A percentile compares a stretch with the other conserved stretches of the same genome.
Evolutionary conservation across 2,888 invertebrate genomes (phyloP).

Genomic region (Tineola bisselliella): DNA sequence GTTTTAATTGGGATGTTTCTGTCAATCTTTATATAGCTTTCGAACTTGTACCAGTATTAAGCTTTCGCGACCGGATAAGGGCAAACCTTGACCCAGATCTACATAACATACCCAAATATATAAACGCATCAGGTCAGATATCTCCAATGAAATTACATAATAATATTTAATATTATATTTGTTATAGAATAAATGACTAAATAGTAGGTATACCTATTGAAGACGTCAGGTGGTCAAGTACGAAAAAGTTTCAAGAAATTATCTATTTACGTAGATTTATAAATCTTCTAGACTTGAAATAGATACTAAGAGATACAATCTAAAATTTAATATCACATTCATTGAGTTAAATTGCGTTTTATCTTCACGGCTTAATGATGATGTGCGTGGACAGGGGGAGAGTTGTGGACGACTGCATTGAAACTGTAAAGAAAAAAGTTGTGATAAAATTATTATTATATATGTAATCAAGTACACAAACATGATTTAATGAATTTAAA

Average conservation of each 20-base stretch:
- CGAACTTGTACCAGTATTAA: background rate
- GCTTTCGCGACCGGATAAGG: background rate
- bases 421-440: slow-evolving; percentile 38
- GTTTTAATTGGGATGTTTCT: background rate
- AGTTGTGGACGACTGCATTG: slow-evolving; percentile 62
- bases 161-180: background rate
- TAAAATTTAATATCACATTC: slow-evolving; percentile 5
- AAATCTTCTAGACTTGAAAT: background rate
- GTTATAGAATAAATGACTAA: background rate
- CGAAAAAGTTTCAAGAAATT: background rate
- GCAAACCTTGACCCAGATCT: background rate
- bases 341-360: slow-evolving; percentile 16
- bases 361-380: slow-evolving; percentile 42
- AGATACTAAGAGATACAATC: background rate
- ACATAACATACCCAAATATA: slow-evolving; percentile 1
- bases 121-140: background rate
- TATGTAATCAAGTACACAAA: too few relatives aligned
- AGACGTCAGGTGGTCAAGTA: background rate
- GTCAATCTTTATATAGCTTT: background rate
- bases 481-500: too few relatives aligned
- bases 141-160: background rate
- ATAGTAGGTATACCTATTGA: background rate
- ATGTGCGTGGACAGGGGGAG: slow-evolving; percentile 53
- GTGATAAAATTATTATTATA: slow-evolving; percentile 7
- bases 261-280: background rate